These are phyloP conservation scores for Bombus pyrosoma DNA, from an alignment of 1,140 invertebrate genomes.

Conservation along the genomic window DNA sequence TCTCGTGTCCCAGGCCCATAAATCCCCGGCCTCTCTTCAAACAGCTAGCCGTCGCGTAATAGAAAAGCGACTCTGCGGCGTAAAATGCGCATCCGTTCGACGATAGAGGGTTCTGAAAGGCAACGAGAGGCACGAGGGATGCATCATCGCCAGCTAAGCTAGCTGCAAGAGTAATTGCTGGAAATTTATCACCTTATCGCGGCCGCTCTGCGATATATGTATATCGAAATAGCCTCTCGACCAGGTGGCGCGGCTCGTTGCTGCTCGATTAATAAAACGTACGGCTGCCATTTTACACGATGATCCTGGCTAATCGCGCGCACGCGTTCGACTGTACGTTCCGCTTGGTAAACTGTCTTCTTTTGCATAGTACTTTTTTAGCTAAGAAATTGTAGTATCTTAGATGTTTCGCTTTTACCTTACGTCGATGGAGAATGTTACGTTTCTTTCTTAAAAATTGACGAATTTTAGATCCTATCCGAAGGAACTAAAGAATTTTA, in stretches of 20 bases:
- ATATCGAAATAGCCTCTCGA: conserved; percentile 22
- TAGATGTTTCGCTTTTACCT: background rate
- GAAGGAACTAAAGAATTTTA: background rate
- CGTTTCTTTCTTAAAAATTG: background rate
- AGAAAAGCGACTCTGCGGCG: conserved; percentile 30
- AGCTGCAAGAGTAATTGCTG: conserved; percentile 39
- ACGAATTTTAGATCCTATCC: rapidly evolving
- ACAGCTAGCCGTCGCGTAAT: conserved; percentile 11
- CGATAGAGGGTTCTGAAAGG: background rate
- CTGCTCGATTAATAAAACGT: conserved; percentile 38
- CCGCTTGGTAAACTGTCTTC: background rate
- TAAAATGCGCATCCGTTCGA: conserved; percentile 1
- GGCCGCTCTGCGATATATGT: background rate
- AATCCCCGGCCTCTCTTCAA: conserved; percentile 18
- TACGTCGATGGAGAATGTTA: no score
- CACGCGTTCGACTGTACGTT: no score
- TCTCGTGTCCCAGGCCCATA: conserved; percentile 9
- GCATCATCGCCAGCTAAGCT: background rate
- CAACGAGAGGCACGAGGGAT: background rate
- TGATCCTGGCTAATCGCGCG: conserved; percentile 1
- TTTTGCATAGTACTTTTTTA: background rate
- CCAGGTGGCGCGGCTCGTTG: conserved; percentile 15
- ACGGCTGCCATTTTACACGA: conserved; percentile 1
- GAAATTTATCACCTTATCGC: conserved; percentile 49
- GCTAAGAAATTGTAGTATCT: background rate